Percentiles rank a stretch among this genome's conserved stretches.
Conservation (phyloP, 1,140 invertebrate species). For the Eulimnadia texana region DNA sequence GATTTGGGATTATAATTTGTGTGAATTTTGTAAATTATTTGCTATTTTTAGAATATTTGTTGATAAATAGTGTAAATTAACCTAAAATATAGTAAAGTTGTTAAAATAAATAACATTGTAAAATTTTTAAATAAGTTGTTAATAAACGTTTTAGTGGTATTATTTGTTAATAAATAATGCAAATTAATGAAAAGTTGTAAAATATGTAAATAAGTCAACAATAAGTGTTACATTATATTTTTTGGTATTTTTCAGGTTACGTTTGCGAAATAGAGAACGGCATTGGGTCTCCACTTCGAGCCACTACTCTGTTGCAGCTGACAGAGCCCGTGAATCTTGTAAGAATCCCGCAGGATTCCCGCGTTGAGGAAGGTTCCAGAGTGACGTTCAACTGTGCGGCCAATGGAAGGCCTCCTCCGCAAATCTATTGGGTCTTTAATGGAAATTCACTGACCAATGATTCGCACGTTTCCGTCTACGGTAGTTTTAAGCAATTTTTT, state of each 20-base stretch:
- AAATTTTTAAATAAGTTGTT: no score
- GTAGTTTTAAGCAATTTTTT: conserved; percentile 14
- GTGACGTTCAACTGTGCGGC: conserved; percentile 48
- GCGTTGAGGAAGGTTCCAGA: conserved; percentile 46
- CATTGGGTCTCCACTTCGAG: conserved; percentile 16
- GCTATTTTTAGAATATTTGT: no score
- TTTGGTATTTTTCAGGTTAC: conserved; percentile 31
- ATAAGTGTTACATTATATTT: no score
- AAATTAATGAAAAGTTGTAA: no score
- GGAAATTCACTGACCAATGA: conserved; percentile 44
- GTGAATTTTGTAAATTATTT: no score
- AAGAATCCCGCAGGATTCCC: conserved; percentile 37
- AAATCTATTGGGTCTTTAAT: conserved; percentile 69
- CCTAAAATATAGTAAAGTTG: no score
- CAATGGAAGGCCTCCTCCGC: conserved; percentile 51
- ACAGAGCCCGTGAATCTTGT: conserved; percentile 29
- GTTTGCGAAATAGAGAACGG: conserved; percentile 40
- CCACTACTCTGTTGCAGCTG: conserved; percentile 1
- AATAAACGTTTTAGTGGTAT: no score
- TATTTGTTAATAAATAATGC: no score
- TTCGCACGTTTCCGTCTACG: conserved; percentile 21
- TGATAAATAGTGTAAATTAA: no score
- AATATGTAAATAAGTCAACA: no score
- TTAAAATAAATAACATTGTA: no score
- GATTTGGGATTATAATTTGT: no score